These are phyloP conservation scores for Okamejei kenojei DNA, from an alignment of 2,797 vertebrate genomes.

Conservation along the genomic window DNA sequence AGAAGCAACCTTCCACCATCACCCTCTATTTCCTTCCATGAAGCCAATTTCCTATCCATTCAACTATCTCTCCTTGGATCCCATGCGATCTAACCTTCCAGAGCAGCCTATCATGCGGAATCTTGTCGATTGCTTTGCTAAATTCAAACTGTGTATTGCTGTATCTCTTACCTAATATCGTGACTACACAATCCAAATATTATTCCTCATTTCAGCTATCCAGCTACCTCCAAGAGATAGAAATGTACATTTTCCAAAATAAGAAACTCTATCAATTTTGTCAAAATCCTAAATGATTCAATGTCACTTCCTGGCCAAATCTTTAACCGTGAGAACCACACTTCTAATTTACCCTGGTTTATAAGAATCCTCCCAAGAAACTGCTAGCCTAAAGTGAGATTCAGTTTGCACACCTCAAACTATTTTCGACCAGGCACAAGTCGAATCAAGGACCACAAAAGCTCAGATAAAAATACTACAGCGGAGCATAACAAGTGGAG, in stretches of 20 bases:
- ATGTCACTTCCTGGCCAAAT: neutral
- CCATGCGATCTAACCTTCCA: too few relatives aligned
- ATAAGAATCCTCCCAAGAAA: neutral
- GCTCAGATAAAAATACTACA: neutral
- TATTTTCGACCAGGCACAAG: neutral
- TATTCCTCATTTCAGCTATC: neutral
- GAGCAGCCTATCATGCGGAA: too few relatives aligned
- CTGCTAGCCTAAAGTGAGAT: neutral
- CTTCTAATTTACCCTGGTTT: neutral
- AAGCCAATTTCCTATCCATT: too few relatives aligned
- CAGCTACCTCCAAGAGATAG: neutral
- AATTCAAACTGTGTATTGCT: too few relatives aligned
- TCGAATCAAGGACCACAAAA: neutral
- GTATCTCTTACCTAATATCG: neutral
- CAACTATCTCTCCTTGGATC: too few relatives aligned
- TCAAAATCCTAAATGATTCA: neutral
- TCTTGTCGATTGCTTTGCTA: too few relatives aligned
- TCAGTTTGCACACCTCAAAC: neutral
- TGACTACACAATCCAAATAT: neutral
- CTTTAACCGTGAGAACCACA: neutral
- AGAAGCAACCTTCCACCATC: too few relatives aligned
- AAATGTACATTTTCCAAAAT: neutral
- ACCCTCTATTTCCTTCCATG: too few relatives aligned
- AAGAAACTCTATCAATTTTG: neutral
- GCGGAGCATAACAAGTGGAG: neutral